Base-by-base conservation (phyloP, 1,140 invertebrate species). In the Drosophila watanabei region DNA sequence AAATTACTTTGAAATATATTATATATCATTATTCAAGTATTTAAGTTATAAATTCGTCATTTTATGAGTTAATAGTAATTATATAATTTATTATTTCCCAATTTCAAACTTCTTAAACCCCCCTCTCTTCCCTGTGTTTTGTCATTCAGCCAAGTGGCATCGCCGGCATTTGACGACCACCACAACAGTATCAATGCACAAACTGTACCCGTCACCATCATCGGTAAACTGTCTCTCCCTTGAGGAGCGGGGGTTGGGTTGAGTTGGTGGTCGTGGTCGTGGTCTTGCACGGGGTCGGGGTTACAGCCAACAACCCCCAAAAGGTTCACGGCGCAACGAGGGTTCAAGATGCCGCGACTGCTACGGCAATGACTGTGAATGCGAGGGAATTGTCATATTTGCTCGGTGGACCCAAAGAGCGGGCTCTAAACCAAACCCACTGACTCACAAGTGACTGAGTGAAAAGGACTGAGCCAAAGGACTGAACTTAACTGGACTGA, bases 161-260 rank as follows among this genome's bases (percentile, higher is more conserved):
- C 51, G 68, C 51, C 86, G 85, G 85, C 85, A 72, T 73, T 71
- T 72, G 70, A 73, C 80, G 76, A 76, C 82, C 79, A 90, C 86
- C 86, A 90, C 86, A 90, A 90, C 86, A 90, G 86, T 90, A 90
- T 90, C 86, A 90, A 90, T 90, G 86, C 79, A 90, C 86, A 82
- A 90, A 90, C 86, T 90, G 86, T 90, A 90, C 86, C 82, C 83
- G 52, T 68, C 64, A 75, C 84, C 72, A 79, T 60, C 72, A 77
- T 78, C 75, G 75, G 75, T 78, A 78, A 69, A 69, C 75, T 78
- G 70, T 73, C 45, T 73, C 54, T 73, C n/a, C 57, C n/a, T 24
- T 3, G 32, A 13, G 20, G 35, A 18, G 18, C 39, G 14, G 33
- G 69, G 69, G 24, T 7, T 49, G 51, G 69, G 69, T 39, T n/a